Base-by-base conservation (phyloP, 2,797 vertebrate species). In the Spheniscus humboldti region DNA sequence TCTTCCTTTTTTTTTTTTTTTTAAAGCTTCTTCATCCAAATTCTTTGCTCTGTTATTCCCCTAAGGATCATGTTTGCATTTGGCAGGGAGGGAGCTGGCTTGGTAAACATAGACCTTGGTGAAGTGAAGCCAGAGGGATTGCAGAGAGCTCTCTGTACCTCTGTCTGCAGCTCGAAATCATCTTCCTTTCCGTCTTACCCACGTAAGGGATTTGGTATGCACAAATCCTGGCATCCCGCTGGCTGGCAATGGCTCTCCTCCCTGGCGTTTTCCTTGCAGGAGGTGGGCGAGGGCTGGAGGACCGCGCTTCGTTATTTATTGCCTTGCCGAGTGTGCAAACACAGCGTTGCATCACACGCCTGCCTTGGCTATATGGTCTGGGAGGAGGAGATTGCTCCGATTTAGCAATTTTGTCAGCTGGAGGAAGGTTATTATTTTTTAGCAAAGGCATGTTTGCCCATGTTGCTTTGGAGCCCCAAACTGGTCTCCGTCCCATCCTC, bases 41-140 rank as follows among this genome's bases (percentile, higher is more conserved):
- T 86, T 82, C 86, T 84, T 84, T 0, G 0, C 78, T 68, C 72
- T 86, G 66, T 72, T 84, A 64, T 63, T 95, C 92, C 90, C 77
- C 63, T 3, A 4, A 71, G 92, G 94, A 83, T 90, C 60, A 8
- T 94, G 93, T 95, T 95, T 95, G 93, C 76, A 6, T 90, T 96
- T 95, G 95, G 90, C 88, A 80, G 45, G 64, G 72, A 95, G 53
- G 45, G 75, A 93, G 76, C 60, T 90, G 94, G 72, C 94, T 92
- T 63, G 68, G 92, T 95, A 77, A 95, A 87, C 82, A 73, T 0
- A 90, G 91, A 73, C 89, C 93, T 63, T 20, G 57, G 92, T n/a
- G 72, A 94, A 90, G 47, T 5, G 43, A 62, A 94, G 91, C 78
- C 78, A 79, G 74, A 48, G 90, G 81, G 93, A 69, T 66, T 74